Base-by-base conservation (phyloP, 2,797 vertebrate species). In the Heterohyrax brucei region DNA sequence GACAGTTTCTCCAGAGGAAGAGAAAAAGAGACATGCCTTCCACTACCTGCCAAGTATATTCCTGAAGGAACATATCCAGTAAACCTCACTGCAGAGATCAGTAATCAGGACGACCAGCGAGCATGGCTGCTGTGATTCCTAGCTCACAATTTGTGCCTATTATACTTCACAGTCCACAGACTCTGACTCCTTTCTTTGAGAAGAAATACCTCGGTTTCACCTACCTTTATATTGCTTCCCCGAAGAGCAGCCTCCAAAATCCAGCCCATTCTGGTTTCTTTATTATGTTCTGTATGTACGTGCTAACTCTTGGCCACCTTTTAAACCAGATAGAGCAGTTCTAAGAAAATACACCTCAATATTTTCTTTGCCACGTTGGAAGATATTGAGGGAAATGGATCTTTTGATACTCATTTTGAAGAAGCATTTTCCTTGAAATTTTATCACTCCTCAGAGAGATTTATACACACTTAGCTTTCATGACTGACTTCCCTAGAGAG, bases 371-470 rank as follows among this genome's bases (percentile, higher is more conserved):
- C 70, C 66, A 33, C 83, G 28, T 59, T 89, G 61, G 28, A 44
- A 85, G 95, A 46, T 44, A 76, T 50, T 92, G 86, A 87, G 53
- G 56, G 82, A 93, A 72, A 92, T 19, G 48, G 19, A 46, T 39
- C 53, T 85, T 48, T 44, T 89, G 48, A 44, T 53, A 86, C 1
- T 44, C 64, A 75, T 92, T 83, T 90, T 94, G 97, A 96, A 90
- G 89, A 96, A 87, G 70, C 76, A 13, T 44, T 76, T 92, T 87
- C 92, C 94, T 83, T 93, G 87, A 95, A 92, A 82, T 46, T 9
- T 5, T 66, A 72, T 91, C 73, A 39, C 48, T 83, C 86, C 53
- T 89, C 16, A 7, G 94, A 91, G 81, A 85, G 73, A 87, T 81
- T 85, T 10, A 64, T 39, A 46, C 30, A 19, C 24, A 30, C 86